Conservation (phyloP, 2,113 vertebrate species). For the Pungitius pungitius region DNA sequence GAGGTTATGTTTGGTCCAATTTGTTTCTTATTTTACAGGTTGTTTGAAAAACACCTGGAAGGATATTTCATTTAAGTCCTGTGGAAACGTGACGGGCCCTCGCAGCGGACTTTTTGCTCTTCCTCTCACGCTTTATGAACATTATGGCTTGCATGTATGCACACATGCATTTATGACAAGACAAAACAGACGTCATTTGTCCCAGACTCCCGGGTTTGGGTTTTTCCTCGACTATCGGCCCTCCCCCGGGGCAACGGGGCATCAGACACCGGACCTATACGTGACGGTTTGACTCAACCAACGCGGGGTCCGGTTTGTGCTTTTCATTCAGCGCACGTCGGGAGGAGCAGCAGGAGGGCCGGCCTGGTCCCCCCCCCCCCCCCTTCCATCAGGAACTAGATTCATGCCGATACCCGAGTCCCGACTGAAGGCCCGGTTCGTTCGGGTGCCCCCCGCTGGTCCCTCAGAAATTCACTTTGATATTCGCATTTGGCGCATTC, state of each 20-base stretch:
- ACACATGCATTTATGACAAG: no score
- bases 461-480: not conserved
- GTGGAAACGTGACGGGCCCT: not conserved
- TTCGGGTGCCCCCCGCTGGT: not conserved
- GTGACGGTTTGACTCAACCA: slow-evolving; percentile 21
- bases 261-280: slow-evolving; percentile 49
- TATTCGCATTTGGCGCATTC: not conserved
- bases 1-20: slow-evolving; percentile 3
- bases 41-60: slow-evolving; percentile 7
- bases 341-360: slow-evolving; percentile 12
- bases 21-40: not conserved
- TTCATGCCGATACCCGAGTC: not conserved
- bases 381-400: not conserved
- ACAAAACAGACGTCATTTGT: no score
- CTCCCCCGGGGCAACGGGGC: slow-evolving; percentile 22
- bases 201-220: not conserved
- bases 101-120: not conserved
- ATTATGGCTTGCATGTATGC: not conserved
- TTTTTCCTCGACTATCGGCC: slow-evolving; percentile 10
- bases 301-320: slow-evolving; percentile 20
- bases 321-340: slow-evolving; percentile 32
- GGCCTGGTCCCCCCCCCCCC: not conserved
- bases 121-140: not conserved
- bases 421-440: slow-evolving; percentile 14
- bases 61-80: slow-evolving; percentile 13